These are phyloP conservation scores for Pristionchus entomophagus DNA, from an alignment of 2,888 invertebrate species.

Conservation along the genomic window DNA sequence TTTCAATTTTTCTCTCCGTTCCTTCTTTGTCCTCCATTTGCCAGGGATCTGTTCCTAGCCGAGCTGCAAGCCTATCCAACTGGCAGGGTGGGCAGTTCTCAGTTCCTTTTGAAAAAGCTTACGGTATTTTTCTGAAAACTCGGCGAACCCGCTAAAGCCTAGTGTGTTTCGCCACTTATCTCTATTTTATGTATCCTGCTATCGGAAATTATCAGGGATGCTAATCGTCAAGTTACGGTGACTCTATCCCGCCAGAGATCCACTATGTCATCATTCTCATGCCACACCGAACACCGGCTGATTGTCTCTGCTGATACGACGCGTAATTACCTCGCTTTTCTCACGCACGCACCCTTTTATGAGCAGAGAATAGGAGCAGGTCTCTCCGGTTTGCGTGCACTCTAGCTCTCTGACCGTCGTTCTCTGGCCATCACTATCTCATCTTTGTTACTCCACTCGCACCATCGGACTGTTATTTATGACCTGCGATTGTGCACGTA, in stretches of 20 bases:
- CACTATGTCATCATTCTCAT: slow-evolving; percentile 21
- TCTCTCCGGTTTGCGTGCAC: background rate
- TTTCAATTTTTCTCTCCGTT: background rate
- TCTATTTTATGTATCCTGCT: too few relatives aligned
- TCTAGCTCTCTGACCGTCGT: background rate
- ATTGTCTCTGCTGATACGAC: background rate
- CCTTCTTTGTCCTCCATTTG: background rate
- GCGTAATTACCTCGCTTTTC: background rate
- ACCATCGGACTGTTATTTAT: background rate
- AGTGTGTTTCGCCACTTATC: background rate
- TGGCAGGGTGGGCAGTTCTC: background rate
- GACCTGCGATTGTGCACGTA: slow-evolving; percentile 1
- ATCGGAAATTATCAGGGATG: background rate
- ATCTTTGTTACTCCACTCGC: background rate
- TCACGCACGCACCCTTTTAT: background rate
- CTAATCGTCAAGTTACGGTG: background rate
- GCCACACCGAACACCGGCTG: background rate
- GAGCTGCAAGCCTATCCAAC: background rate
- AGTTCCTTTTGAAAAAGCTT: background rate
- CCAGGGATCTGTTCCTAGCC: too few relatives aligned
- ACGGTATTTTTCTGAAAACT: background rate
- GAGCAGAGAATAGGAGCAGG: background rate
- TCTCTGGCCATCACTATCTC: background rate
- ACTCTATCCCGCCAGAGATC: background rate
- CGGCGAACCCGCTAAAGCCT: too few relatives aligned